Evolutionary conservation across 64 coral and sea anemone genomes (phyloP), one percentile per base, ranked within the genome.

Genomic region (Exaiptasia diaphana): DNA sequence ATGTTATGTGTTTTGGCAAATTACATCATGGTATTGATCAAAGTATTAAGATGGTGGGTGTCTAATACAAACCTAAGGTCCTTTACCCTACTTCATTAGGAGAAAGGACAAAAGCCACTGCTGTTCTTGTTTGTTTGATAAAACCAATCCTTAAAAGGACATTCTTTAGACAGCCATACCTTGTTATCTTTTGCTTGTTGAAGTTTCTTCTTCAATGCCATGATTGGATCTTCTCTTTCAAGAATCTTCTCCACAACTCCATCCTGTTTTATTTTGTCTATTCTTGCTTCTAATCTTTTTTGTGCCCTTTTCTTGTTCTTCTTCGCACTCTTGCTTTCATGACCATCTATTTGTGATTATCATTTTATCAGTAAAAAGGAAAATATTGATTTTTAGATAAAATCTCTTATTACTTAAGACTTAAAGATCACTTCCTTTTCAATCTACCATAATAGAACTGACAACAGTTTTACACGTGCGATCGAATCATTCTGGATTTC

Each of bases 231-330:
- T 62, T 95, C 78, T 23, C 83, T 73, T 37, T 89, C 86, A 17
- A 95, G 50, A 28, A 78, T 71, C 56, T 89, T 64, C 23, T 72
- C 44, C 5, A 38, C 62, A 20, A 56, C 37, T 15, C 87, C 80
- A 26, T 77, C 87, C 28, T 85, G 32, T 72, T 95, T 95, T 17
- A 77, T 28, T 39, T 65, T 77, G 21, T 89, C 49, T 59, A 89
- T 80, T 31, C 86, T 85, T 12, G 80, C 43, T 25, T 80, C 67
- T 27, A 64, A 23, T 89, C 86, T 69, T 64, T 90, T 95, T 31
- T 90, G 85, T 31, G 86, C 64, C 68, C 86, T 73, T 73, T 89
- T 95, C 73, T 95, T 83, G 67, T 95, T 89, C 49, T 90, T 95
- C 58, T 38, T 54, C 7, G 79, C 64, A 67, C 86, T 43, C 46